Conservation (phyloP, 2,113 vertebrate species). For the Callipepla squamata region DNA sequence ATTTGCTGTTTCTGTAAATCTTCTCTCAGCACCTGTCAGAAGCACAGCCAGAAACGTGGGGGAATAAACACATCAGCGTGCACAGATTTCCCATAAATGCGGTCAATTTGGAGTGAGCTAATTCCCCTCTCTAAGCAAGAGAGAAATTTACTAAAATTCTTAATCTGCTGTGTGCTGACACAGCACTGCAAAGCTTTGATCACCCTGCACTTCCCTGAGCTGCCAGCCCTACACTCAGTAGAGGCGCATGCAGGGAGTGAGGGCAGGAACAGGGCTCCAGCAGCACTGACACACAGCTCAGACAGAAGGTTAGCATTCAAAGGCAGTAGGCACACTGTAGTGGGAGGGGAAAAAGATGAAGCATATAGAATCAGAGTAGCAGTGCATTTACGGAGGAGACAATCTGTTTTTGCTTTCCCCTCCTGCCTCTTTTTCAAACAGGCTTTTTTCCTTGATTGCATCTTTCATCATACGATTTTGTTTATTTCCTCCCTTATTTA, state of each 20-base stretch:
- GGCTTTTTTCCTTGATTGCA: background rate
- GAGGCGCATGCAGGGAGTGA: background rate
- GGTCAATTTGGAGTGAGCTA: conserved; percentile 21
- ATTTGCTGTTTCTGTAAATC: conserved; percentile 58
- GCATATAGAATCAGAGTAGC: background rate
- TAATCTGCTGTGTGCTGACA: conserved; percentile 54
- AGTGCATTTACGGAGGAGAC: accelerated
- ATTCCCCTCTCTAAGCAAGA: conserved; percentile 31
- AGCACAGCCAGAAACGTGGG: background rate
- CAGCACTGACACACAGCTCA: background rate
- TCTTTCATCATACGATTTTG: background rate
- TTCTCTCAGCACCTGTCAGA: conserved; percentile 47
- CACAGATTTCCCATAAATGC: conserved; percentile 56
- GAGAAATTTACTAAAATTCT: conserved; percentile 52
- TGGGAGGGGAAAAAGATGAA: background rate
- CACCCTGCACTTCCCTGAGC: background rate
- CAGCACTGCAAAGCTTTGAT: conserved; percentile 31
- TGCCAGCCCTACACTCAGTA: conserved; percentile 6
- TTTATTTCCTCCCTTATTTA: background rate
- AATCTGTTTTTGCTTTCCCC: background rate
- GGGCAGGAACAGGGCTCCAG: background rate
- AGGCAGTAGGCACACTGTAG: background rate
- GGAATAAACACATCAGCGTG: conserved; percentile 2
- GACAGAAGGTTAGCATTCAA: background rate
- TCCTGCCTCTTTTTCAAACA: background rate